Base-by-base conservation (phyloP, 1,140 invertebrate genomes). In the Asbolus verrucosus region DNA sequence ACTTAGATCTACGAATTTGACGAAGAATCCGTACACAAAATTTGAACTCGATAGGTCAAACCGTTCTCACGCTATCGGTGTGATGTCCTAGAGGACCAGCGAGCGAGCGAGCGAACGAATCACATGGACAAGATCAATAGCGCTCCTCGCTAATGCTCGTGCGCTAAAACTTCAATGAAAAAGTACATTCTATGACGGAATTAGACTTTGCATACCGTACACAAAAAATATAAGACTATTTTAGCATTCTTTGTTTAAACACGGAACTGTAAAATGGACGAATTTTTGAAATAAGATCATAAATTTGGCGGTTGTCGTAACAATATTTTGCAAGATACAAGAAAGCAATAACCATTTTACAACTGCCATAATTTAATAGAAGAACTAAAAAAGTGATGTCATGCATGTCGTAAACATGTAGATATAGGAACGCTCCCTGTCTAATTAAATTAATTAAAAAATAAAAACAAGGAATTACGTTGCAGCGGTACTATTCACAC, bases 391-490 rank as follows among this genome's bases (percentile, higher is more conserved):
- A 4, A 27, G 46, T n/a, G n/a, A n/a, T n/a, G 41, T 46, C 15
- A 19, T 18, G 41, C 41, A 18, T 18, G n/a, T 59, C 24, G 50
- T 36, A 27, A 33, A 39, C 61, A 41, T 41, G 61, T 36, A 21
- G 6, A 14, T n/a, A 6, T 46, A 13, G n/a, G 8, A 41, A n/a
- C 61, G 14, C 33, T 19, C 33, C 30, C 39, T 8, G n/a, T 9
- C 11, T 63, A 63, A 63, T 63, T 63, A 63, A 63, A 31, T 39
- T 15, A 63, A 63, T 63, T 62, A 19, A 62, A 33, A 63, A 30
- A 63, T 24, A 36, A 62, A 24, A 13, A 6, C 13, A n/a, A 19
- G n/a, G 19, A 41, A 54, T n/a, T n/a, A 31, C 19, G 11, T 21
- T 21, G 5, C 46, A 30, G 0, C 6, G 21, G 46, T 9, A 54